phyloP scores from a whole-genome alignment of 2,797 vertebrate species.

The Eupleurogrammus muticus region DNA sequence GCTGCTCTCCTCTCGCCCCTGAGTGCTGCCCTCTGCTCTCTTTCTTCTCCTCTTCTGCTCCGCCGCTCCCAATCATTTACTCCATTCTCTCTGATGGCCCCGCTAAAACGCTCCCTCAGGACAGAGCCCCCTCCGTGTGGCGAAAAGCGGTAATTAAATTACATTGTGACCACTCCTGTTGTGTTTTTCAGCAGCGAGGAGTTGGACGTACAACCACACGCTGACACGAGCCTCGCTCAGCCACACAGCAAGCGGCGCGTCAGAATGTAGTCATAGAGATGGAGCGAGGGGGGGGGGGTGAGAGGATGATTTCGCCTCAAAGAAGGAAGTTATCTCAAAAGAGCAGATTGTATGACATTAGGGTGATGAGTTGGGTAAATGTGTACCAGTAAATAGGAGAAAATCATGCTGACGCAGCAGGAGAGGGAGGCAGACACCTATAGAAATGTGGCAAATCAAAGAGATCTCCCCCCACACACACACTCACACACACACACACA shows the following conservation, averaged over 20 bases:
- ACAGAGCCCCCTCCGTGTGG: conserved; percentile 29
- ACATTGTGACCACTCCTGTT: conserved; percentile 44
- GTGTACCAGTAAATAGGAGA: conserved; percentile 56
- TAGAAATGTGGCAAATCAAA: conserved; percentile 60
- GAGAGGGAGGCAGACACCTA: conserved; percentile 31
- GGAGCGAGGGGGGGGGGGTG: conserved; percentile 1
- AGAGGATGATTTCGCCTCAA: conserved; percentile 38
- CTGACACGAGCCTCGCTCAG: conserved; percentile 58
- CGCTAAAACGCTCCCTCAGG: conserved; percentile 65
- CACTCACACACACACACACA: not conserved
- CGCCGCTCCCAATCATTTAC: conserved; percentile 73
- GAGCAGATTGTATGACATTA: conserved; percentile 63
- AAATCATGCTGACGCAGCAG: conserved; percentile 66
- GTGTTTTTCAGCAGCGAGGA: conserved; percentile 37
- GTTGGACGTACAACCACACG: conserved; percentile 56
- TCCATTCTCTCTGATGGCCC: conserved; percentile 65
- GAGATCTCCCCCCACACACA: conserved; percentile 22
- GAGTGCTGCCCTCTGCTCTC: conserved; percentile 72
- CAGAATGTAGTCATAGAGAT: conserved; percentile 40
- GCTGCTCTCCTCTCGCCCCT: conserved; percentile 48
- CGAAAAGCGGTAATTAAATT: conserved; percentile 70
- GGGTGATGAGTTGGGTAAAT: conserved; percentile 56
- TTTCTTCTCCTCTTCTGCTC: conserved; percentile 71
- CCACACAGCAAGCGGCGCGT: conserved; percentile 58
- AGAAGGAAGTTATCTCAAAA: conserved; percentile 65